Base-by-base conservation (phyloP, 2,888 invertebrate genomes). In the Oscheius sp. region DNA sequence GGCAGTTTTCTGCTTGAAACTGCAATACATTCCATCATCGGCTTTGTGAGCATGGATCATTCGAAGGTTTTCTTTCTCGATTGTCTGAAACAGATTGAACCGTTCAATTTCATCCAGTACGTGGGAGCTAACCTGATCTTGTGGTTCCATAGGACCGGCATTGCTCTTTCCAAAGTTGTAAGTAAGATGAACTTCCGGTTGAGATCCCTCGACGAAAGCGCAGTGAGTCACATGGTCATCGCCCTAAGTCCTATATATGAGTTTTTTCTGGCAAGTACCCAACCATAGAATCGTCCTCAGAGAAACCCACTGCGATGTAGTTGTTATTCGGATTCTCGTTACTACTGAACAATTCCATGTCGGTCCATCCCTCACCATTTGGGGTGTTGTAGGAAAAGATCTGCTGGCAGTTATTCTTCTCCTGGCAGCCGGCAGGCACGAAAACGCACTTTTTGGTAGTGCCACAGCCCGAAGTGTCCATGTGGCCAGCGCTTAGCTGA, bases 151-250 rank as follows among this genome's bases (percentile, higher is more conserved):
- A 4, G 73, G 73, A 0, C 66, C 59, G n/a, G 53, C 58, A 47
- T 76, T 76, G 33, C 73, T 73, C 42, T 76, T 76, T 48, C 76
- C 76, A 48, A 76, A 76, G 35, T 76, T 76, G 55, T 51, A 76
- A 48, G 73, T 65, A 13, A 73, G 35, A 35, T 76, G 76, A 7
- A 63, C 73, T 53, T 76, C 76, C 13, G 76, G 73, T 11, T 59
- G 21, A 7, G 62, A 73, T 3, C 58, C 58, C 4, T 66, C 68
- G 13, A 57, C 57, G 32, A 76, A 76, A 9, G 51, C 70, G 29
- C 76, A 76, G 10, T 73, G 73, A 1, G 76, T 73, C 29, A 76
- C 76, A 35, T 55, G 35, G 47, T 76, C 76, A 47, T 73, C 62
- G n/a, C 76, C 76, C 76, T 76, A 57, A 21, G 21, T 21, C 21